Base-by-base conservation (phyloP, 2,888 invertebrate genomes). In the Vanessa cardui region DNA sequence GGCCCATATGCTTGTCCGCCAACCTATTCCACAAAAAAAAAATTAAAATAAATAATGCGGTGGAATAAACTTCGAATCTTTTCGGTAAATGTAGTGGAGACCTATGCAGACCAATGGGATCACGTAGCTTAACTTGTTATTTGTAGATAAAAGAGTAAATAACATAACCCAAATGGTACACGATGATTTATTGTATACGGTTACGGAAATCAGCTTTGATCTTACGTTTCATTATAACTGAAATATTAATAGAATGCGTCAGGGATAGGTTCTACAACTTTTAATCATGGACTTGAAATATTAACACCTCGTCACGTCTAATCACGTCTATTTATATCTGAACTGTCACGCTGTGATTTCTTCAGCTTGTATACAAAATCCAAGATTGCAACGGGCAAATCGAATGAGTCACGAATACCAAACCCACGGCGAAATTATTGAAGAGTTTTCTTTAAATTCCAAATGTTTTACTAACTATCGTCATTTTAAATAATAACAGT, bases 391-490 rank as follows among this genome's bases (percentile, higher is more conserved):
- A 12, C 58, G 56, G 61, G 49, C 18, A 50, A 31, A 56, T 60
- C 9, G 20, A 58, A 16, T 76, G 76, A 76, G 50, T 77, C 78
- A 77, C 60, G 49, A 62, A 76, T 74, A 60, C 75, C 74, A 54
- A 72, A 60, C 71, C 68, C 66, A 71, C 64, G 44, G 58, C 61
- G 47, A 58, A 50, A 63, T 61, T 33, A 52, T 21, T 63, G 44
- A 2, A 12, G 15, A 59, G 66, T 67, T 62, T 62, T 61, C 64
- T 63, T 58, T 63, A 15, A 61, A 62, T 68, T 66, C 59, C 60
- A 44, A 6, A 46, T 56, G 33, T 52, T 18, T 54, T 64, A 26
- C 58, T 50, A 44, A 56, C 54, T 67, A 69, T 70, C 58, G 59
- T 69, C 62, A 66, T 46, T 39, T 33, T 63, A 47, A 69, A 62